phyloP scores from a whole-genome alignment of 1,140 invertebrate genomes.

The Sogatella furcifera region DNA sequence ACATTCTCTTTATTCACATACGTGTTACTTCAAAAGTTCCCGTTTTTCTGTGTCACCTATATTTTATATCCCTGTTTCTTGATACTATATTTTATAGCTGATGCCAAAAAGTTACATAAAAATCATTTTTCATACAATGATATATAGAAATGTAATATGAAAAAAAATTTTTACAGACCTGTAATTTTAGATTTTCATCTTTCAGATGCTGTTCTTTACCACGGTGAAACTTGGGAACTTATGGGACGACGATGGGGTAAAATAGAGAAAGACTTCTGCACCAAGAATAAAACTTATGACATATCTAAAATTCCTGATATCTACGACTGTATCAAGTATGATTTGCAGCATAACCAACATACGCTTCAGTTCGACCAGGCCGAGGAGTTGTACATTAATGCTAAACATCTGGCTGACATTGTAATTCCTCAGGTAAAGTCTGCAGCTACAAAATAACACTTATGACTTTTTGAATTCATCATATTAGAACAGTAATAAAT shows the following conservation, averaged over 20 bases:
- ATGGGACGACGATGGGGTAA: slow-evolving; percentile 97
- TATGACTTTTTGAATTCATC: too few species aligned
- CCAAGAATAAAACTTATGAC: slow-evolving; percentile 86
- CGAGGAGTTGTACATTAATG: slow-evolving; percentile 89
- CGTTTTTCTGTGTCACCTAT: too few species aligned
- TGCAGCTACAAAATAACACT: not conserved
- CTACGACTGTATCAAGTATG: slow-evolving; percentile 99
- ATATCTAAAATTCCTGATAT: slow-evolving; percentile 99
- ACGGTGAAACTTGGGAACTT: slow-evolving; percentile 97
- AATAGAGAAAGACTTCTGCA: slow-evolving; percentile 96
- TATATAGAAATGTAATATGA: too few species aligned
- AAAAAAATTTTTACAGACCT: not conserved
- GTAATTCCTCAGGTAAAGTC: slow-evolving; percentile 94
- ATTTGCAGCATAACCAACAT: slow-evolving; percentile 95
- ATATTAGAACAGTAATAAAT: too few species aligned
- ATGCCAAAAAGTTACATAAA: too few species aligned
- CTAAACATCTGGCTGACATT: slow-evolving; percentile 93
- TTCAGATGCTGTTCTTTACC: slow-evolving; percentile 83
- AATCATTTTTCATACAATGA: too few species aligned
- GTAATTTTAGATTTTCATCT: not conserved
- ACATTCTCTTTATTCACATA: too few species aligned
- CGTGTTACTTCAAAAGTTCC: too few species aligned
- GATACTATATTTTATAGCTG: too few species aligned
- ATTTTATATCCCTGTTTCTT: too few species aligned
- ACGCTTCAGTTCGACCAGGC: slow-evolving; percentile 88